phyloP scores from a whole-genome alignment of 2,888 invertebrate genomes.

The Capitulum mitella region DNA sequence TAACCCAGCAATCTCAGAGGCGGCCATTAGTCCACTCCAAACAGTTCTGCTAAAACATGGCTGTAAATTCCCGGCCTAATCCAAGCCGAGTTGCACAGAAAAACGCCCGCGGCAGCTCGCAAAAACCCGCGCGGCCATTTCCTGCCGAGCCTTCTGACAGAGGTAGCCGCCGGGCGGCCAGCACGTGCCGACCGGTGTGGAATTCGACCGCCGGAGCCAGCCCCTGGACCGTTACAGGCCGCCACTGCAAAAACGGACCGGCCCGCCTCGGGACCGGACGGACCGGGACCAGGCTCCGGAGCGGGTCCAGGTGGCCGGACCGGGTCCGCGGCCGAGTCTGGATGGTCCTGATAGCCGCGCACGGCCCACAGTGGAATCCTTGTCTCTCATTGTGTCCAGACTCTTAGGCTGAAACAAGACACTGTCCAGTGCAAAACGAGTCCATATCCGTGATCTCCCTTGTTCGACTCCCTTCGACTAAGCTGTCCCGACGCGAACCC shows the following conservation, averaged over 20 bases:
- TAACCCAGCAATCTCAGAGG: too few relatives aligned
- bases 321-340: too few relatives aligned
- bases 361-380: too few relatives aligned
- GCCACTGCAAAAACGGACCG: neutral
- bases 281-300: neutral
- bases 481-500: too few relatives aligned
- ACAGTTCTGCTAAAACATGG: neutral
- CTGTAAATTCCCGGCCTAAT: neutral
- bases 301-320: neutral
- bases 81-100: neutral
- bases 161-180: neutral
- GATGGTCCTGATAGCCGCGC: too few relatives aligned
- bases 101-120: neutral
- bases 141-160: neutral
- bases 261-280: neutral
- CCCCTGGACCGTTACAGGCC: neutral
- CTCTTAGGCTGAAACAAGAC: too few relatives aligned
- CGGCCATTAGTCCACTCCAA: neutral
- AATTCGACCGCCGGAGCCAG: neutral
- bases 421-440: too few relatives aligned
- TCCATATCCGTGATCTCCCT: too few relatives aligned
- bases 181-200: neutral
- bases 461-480: too few relatives aligned
- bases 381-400: too few relatives aligned
- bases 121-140: neutral